These are phyloP conservation scores for Coptotermes formosanus DNA, from an alignment of 1,140 invertebrate genomes.

Conservation along the genomic window DNA sequence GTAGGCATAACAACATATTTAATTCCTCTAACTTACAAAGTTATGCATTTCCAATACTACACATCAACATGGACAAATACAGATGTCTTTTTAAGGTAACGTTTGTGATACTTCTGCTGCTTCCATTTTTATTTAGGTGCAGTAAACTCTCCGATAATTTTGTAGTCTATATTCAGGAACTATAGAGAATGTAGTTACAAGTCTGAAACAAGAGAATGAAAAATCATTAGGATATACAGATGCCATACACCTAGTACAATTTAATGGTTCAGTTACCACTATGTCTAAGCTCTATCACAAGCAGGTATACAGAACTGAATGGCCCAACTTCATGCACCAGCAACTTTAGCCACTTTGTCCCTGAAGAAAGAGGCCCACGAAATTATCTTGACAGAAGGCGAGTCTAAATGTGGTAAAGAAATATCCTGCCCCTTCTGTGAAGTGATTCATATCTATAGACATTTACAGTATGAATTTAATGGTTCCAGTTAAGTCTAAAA, in stretches of 20 bases:
- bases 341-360: too few species aligned
- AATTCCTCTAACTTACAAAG: not conserved
- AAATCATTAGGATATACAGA: not conserved
- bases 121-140: not conserved
- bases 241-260: not conserved
- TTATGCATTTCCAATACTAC: not conserved
- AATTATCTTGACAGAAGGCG: too few species aligned
- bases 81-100: not conserved
- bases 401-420: too few species aligned
- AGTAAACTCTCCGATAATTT: not conserved
- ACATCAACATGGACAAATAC: not conserved
- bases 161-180: not conserved
- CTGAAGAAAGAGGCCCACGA: too few species aligned
- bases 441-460: too few species aligned
- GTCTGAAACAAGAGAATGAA: not conserved
- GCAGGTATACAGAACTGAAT: too few species aligned
- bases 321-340: too few species aligned
- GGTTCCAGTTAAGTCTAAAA: too few species aligned
- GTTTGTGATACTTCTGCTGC: not conserved
- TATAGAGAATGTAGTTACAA: not conserved
- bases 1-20: not conserved
- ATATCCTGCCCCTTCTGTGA: too few species aligned
- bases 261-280: too few species aligned
- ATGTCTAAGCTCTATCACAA: too few species aligned
- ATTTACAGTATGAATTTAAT: too few species aligned